Evolutionary conservation across 2,113 vertebrate species (phyloP).

Genomic region (Cynopterus brachyotis): DNA sequence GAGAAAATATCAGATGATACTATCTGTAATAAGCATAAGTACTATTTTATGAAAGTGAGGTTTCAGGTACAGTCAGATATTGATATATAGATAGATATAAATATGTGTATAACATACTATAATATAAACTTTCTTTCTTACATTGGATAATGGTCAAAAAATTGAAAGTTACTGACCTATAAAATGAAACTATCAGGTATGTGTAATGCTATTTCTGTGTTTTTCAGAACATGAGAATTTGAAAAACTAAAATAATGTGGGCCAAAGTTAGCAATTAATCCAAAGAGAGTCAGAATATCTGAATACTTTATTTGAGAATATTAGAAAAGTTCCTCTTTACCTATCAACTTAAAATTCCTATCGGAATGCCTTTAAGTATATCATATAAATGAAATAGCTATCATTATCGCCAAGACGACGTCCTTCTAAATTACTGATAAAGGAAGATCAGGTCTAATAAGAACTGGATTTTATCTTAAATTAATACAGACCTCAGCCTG

Average conservation of each 20-base stretch:
- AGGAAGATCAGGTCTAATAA: background rate
- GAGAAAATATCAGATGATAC: background rate
- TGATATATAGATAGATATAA: background rate
- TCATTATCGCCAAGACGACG: background rate
- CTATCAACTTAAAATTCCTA: conserved; percentile 21
- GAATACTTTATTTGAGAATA: conserved; percentile 33
- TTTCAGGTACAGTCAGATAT: background rate
- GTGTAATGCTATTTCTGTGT: background rate
- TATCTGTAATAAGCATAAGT: background rate
- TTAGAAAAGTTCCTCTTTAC: background rate
- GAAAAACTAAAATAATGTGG: background rate
- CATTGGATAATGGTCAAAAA: background rate
- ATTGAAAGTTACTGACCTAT: background rate
- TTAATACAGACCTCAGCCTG: background rate
- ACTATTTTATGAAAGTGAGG: background rate
- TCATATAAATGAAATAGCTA: background rate
- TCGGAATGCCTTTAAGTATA: background rate
- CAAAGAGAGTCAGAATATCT: background rate
- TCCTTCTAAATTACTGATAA: conserved; percentile 9
- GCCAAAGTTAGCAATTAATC: background rate
- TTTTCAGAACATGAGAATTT: conserved; percentile 24
- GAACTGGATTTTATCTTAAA: conserved; percentile 23
- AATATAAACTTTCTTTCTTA: background rate
- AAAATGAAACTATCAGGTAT: background rate
- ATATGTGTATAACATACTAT: background rate